Evolutionary conservation across 2,113 vertebrate species (phyloP).

Genomic region (Steatornis caripensis): DNA sequence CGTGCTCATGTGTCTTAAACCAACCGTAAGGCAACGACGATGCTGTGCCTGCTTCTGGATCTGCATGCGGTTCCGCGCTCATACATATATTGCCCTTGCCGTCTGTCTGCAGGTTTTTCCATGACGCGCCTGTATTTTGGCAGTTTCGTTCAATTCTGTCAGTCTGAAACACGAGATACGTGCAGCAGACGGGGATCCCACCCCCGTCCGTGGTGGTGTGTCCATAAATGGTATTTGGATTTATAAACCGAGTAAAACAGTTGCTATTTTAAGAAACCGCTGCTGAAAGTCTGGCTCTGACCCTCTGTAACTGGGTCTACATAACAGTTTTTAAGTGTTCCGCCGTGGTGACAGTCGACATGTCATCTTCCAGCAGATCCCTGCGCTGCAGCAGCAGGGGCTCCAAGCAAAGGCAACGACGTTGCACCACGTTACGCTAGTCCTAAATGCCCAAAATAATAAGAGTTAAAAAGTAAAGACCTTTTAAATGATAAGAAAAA

Average conservation of each 20-base stretch:
- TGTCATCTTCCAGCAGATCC: background rate
- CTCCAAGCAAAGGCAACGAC: background rate
- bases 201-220: background rate
- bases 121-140: background rate
- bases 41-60: background rate
- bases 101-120: background rate
- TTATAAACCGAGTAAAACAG: background rate
- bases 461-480: background rate
- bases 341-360: background rate
- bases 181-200: background rate
- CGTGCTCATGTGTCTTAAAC: background rate
- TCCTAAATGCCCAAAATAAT: background rate
- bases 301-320: background rate
- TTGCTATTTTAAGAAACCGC: conserved; percentile 53
- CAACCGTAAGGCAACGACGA: background rate
- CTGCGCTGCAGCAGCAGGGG: background rate
- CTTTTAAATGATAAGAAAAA: background rate
- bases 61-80: accelerated
- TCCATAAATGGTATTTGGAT: conserved; percentile 47
- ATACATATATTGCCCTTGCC: accelerated
- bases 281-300: conserved; percentile 8
- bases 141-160: background rate
- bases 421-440: background rate
- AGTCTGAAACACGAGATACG: background rate
- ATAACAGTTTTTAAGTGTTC: background rate